Evolutionary conservation across 2,797 vertebrate genomes (phyloP), one percentile per base, ranked within the genome.

Genomic region (Siniperca undulata): DNA sequence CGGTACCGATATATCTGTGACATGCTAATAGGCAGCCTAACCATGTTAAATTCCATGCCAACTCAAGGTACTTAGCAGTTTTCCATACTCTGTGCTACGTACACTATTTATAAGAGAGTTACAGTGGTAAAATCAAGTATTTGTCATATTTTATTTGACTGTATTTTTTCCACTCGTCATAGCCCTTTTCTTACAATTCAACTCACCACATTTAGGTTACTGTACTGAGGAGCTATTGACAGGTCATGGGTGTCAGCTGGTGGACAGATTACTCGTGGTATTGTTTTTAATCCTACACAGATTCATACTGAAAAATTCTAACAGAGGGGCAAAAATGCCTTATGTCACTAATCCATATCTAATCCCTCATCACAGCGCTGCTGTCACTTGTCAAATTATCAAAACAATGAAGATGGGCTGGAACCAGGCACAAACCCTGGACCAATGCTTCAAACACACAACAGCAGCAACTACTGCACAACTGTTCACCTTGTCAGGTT

Each of bases 301-400:
- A 92, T 89, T 93, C 88, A 90, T 87, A 92, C 70, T 22, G 81
- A 89, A 86, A 90, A 91, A 91, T 81, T 90, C 89, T 89, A 91
- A 86, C 80, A 84, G 82, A 65, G 68, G 77, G 72, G 72, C 62
- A 89, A 83, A 85, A 92, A 88, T 75, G 82, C 88, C 88, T 87
- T 90, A 86, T 94, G 89, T 91, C 91, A 77, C 81, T 95, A 95
- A 94, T 93, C 91, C 88, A 79, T 68, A 82, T 84, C 44, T 91
- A 95, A 94, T 90, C 93, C 89, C 58, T 78, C 74, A 82, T 86
- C 78, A 77, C 67, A 78, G 80, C 7, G n/a, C 77, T 81, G 86
- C 85, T 88, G 83, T 84, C 84, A 30, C 84, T 87, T 48, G n/a
- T 85, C 65, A 89, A 89, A 84, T 83, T 74, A 88, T 92, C 70